phyloP scores from a whole-genome alignment of 1,140 invertebrate genomes.

The Bradysia coprophila region DNA sequence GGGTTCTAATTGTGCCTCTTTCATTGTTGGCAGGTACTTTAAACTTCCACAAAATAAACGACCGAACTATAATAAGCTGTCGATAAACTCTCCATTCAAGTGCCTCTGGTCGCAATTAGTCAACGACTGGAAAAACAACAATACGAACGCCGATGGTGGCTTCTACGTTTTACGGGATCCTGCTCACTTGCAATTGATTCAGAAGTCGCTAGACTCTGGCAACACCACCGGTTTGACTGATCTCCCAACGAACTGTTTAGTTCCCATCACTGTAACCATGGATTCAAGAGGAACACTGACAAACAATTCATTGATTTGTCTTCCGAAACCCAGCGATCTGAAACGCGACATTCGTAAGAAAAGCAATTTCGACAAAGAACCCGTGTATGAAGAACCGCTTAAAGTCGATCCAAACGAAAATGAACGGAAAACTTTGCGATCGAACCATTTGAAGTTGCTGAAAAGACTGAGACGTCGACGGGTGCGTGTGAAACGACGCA shows the following conservation, averaged over 20 bases:
- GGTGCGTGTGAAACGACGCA: conserved; percentile 27
- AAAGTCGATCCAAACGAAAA: conserved; percentile 35
- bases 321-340: conserved; percentile 37
- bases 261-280: conserved; percentile 31
- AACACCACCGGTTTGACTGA: conserved; percentile 1
- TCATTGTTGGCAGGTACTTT: conserved; percentile 41
- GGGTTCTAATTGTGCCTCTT: neutral
- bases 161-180: conserved; percentile 36
- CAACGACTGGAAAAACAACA: conserved; percentile 38
- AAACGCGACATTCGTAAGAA: conserved; percentile 19
- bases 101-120: conserved; percentile 52
- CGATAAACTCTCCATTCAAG: conserved; percentile 53
- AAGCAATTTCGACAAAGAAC: conserved; percentile 21
- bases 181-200: conserved; percentile 23
- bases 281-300: conserved; percentile 26
- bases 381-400: conserved; percentile 29
- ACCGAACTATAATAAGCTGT: conserved; percentile 61
- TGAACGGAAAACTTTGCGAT: conserved; percentile 31
- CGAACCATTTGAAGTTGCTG: conserved; percentile 34
- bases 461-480: conserved; percentile 35
- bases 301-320: conserved; percentile 40
- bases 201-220: conserved; percentile 11
- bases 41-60: conserved; percentile 64
- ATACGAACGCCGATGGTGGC: conserved; percentile 9
- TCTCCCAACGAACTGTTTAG: conserved; percentile 23